phyloP scores from a whole-genome alignment of 2,888 invertebrate genomes.

The Aleiodes alternator region DNA sequence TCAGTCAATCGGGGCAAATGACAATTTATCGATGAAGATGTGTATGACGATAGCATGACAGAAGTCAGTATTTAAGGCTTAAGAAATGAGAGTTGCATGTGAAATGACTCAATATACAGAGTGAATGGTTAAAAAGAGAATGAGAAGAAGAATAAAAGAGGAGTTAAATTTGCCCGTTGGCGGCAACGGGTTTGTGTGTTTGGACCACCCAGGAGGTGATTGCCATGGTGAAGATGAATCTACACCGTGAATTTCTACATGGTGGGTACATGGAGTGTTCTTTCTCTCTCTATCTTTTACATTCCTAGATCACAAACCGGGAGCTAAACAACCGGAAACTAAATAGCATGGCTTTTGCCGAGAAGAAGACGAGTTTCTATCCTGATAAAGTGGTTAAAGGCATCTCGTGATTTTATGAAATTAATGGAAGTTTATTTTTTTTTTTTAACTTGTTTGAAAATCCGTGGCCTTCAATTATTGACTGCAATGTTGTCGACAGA shows the following conservation, averaged over 20 bases:
- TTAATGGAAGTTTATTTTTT: not conserved
- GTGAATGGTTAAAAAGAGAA: constrained; percentile 25
- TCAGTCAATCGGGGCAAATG: not conserved
- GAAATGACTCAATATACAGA: constrained; percentile 54
- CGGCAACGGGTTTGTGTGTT: constrained; percentile 53
- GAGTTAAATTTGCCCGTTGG: constrained; percentile 62
- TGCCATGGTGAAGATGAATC: constrained; percentile 67
- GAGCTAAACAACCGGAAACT: constrained; percentile 58
- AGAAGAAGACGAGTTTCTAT: constrained; percentile 34
- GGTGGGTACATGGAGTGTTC: constrained; percentile 48
- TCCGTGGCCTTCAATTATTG: not conserved
- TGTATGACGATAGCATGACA: constrained; percentile 27
- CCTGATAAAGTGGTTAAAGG: constrained; percentile 31
- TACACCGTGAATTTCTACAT: constrained; percentile 43
- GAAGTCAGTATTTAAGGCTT: constrained; percentile 28
- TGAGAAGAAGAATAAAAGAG: constrained; percentile 43
- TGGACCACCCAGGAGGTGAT: constrained; percentile 72
- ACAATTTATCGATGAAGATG: constrained; percentile 35
- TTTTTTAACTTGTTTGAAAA: not conserved
- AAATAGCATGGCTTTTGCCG: constrained; percentile 50
- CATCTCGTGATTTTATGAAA: constrained; percentile 18
- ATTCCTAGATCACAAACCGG: constrained; percentile 64
- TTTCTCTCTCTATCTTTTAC: constrained; percentile 50
- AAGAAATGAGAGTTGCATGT: constrained; percentile 33
- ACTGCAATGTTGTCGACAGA: not conserved